phyloP scores from a whole-genome alignment of 2,888 invertebrate genomes.

The Drosophila aldrichi region DNA sequence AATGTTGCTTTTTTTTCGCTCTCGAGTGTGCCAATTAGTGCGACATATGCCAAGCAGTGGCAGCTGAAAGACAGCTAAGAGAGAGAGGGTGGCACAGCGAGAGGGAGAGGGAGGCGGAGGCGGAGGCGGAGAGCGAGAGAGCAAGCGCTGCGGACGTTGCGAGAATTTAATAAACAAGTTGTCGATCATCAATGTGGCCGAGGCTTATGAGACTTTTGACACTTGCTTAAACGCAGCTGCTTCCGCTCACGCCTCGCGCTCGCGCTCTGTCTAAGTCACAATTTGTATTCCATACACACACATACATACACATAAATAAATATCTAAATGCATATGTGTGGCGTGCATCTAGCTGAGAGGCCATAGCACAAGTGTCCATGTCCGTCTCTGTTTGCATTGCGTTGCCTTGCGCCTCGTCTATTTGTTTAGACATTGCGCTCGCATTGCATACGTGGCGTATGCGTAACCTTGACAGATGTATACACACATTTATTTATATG shows the following conservation, averaged over 20 bases:
- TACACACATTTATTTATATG: constrained; percentile 2
- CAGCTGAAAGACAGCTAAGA: background rate
- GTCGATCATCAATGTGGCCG: constrained; percentile 43
- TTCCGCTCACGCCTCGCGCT: constrained; percentile 12
- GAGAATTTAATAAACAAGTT: constrained; percentile 32
- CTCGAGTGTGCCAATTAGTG: constrained; percentile 54
- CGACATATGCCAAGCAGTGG: background rate
- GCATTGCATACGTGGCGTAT: constrained; percentile 75
- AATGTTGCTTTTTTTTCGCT: constrained; percentile 34
- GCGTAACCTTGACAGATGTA: constrained; percentile 76
- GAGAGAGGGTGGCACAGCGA: too few species aligned
- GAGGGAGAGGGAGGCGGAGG: background rate
- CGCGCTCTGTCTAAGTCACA: constrained; percentile 29
- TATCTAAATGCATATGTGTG: constrained; percentile 10
- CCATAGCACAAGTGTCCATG: constrained; percentile 73
- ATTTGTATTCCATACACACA: constrained; percentile 43
- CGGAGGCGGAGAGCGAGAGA: background rate
- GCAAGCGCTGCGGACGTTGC: background rate
- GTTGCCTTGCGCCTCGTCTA: constrained; percentile 71
- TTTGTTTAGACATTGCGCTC: constrained; percentile 76
- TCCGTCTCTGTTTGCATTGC: constrained; percentile 72
- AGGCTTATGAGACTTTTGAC: constrained; percentile 59
- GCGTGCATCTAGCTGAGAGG: constrained; percentile 33
- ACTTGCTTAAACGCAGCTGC: constrained; percentile 45
- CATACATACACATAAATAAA: background rate